phyloP scores from a whole-genome alignment of 2,888 invertebrate genomes.

The Lasius fuliginosus region DNA sequence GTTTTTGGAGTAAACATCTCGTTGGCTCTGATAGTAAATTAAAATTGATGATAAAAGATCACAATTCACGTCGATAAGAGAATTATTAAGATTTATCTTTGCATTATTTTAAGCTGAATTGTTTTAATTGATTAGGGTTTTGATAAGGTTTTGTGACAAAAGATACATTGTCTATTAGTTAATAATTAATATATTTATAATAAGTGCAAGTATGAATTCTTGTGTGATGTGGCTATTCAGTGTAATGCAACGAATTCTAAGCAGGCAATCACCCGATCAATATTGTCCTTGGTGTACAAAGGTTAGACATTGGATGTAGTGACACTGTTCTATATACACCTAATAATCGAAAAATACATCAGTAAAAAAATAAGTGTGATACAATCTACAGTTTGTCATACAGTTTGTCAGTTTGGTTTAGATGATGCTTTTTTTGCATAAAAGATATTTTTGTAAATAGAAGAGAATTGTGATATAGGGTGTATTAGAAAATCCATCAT shows the following conservation, averaged over 20 bases:
- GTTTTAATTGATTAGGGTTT: background rate
- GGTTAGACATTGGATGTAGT: slow-evolving; percentile 14
- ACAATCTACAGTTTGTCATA: background rate
- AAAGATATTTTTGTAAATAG: background rate
- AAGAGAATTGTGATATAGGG: background rate
- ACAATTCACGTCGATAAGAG: background rate
- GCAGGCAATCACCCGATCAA: slow-evolving; percentile 56
- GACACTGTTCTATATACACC: background rate
- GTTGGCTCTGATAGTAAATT: background rate
- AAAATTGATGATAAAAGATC: background rate
- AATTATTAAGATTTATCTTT: background rate
- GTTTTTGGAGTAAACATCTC: background rate
- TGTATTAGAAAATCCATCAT: background rate
- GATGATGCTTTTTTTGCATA: background rate
- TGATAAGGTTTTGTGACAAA: background rate
- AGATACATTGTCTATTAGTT: background rate
- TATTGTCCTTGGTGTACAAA: slow-evolving; percentile 52
- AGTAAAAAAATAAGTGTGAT: background rate
- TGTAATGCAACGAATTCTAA: slow-evolving; percentile 21
- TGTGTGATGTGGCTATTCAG: slow-evolving; percentile 8
- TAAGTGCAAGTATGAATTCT: background rate
- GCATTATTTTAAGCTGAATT: background rate
- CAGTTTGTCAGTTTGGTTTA: background rate
- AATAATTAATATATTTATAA: background rate
- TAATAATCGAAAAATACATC: background rate